These are phyloP conservation scores for Avahi laniger DNA, from an alignment of 2,797 vertebrate genomes.

Conservation along the genomic window DNA sequence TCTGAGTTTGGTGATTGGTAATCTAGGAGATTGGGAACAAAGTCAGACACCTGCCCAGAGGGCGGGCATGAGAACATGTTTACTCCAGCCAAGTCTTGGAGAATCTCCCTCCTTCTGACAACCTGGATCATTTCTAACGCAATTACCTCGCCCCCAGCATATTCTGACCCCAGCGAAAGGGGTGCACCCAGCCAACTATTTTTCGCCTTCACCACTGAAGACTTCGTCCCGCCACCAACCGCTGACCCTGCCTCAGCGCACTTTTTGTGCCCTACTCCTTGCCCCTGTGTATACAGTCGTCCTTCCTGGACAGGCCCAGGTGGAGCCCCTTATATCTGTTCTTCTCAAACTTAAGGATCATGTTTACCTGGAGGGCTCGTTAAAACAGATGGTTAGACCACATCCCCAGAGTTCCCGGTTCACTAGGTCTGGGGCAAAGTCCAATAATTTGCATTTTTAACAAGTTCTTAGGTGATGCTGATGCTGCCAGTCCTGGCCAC, in stretches of 20 bases:
- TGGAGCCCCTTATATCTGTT: neutral
- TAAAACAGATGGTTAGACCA: neutral
- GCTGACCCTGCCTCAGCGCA: neutral
- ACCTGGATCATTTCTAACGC: neutral
- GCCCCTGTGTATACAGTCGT: neutral
- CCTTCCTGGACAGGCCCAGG: neutral
- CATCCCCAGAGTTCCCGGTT: neutral
- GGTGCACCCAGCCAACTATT: neutral
- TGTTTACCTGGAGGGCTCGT: neutral
- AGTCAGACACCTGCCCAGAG: neutral
- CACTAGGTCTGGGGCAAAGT: neutral
- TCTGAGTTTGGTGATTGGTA: neutral
- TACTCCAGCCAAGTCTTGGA: too few relatives aligned
- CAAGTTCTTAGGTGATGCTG: neutral
- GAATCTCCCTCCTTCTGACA: neutral
- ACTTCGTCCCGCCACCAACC: neutral
- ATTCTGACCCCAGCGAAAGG: neutral
- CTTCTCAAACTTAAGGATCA: neutral
- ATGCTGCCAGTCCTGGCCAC: neutral
- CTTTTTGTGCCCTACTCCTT: neutral
- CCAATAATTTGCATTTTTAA: neutral
- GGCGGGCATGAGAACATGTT: neutral
- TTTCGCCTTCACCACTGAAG: neutral
- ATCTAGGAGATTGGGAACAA: neutral
- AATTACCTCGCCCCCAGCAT: neutral